Base-by-base conservation (phyloP, 2,888 invertebrate genomes). In the Dastarcus helophoroides region DNA sequence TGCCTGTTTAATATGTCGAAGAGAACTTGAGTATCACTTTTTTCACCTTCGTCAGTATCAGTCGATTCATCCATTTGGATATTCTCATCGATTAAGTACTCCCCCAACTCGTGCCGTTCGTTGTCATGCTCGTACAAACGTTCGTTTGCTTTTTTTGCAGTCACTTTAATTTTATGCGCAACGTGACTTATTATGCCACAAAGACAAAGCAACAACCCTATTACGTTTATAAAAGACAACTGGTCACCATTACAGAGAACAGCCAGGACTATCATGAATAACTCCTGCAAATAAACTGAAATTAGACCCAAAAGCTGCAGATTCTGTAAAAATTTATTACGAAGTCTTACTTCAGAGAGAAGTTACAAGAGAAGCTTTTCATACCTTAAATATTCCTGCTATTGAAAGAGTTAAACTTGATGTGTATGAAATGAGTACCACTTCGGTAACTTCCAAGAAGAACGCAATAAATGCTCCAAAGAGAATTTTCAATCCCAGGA, bases 401-500 rank as follows among this genome's bases (percentile, higher is more conserved):
- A 98, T 83, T 12, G 93, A 89, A 23, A 98, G 67, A 1, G 97
- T 97, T 31, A 98, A 76, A 68, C 95, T 91, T 47, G 97, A 97
- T 0, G 95, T 95, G 59, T 83, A 79, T 1, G 83, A 80, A 35
- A 98, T 77, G 14, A 98, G 82, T 40, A 95, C 68, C 58, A 90
- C 97, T 65, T 98, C 97, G 59, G 80, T 79, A 39, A 90, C 69
- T 69, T 95, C 94, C 93, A 94, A 91, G 26, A 79, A 73, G 63
- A 94, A 91, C 12, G 93, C 94, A 46, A 93, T 69, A 30, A 84
- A 63, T 32, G 90, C 89, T 27, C 93, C 91, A 3, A 78, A 62
- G 1, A 79, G 63, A 16, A 89, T 72, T 53, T 74, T 74, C 9
- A 68, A 51, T 1, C 71, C 40, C 26, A 50, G 38, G 31, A 40